Evolutionary conservation across 2,113 vertebrate genomes (phyloP).

Genomic region (Crotalus helleri): DNA sequence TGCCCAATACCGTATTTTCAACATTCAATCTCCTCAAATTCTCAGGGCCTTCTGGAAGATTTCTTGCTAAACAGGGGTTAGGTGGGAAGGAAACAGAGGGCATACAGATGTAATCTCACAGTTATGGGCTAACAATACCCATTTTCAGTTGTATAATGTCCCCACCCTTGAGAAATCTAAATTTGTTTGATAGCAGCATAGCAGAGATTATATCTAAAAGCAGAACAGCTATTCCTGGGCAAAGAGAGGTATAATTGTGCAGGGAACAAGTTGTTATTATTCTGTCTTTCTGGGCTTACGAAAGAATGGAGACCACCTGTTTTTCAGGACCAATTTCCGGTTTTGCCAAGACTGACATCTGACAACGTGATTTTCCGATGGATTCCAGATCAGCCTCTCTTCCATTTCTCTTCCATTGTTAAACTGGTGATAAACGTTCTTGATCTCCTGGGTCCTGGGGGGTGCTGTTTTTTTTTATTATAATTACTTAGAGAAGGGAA

Average conservation of each 20-base stretch:
- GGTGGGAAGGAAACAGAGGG: neutral
- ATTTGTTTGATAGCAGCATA: neutral
- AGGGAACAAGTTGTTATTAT: neutral
- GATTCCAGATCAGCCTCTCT: neutral
- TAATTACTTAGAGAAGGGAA: neutral
- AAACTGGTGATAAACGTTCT: conserved; percentile 3
- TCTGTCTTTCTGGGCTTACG: neutral
- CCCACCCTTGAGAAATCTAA: neutral
- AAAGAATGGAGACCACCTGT: neutral
- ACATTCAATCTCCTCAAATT: neutral
- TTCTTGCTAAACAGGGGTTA: neutral
- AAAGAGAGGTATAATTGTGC: too few species aligned
- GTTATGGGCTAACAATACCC: neutral
- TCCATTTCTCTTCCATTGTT: neutral
- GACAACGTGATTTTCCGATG: neutral
- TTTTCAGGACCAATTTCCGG: neutral
- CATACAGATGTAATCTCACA: neutral
- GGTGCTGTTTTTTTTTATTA: neutral
- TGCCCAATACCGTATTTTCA: neutral
- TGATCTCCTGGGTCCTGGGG: neutral
- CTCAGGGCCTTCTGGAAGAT: neutral
- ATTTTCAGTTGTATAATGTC: neutral
- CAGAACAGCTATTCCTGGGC: neutral
- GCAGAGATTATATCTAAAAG: neutral
- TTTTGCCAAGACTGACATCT: neutral